Base-by-base conservation (phyloP, 2,888 invertebrate genomes). In the Pardosa pseudoannulata region DNA sequence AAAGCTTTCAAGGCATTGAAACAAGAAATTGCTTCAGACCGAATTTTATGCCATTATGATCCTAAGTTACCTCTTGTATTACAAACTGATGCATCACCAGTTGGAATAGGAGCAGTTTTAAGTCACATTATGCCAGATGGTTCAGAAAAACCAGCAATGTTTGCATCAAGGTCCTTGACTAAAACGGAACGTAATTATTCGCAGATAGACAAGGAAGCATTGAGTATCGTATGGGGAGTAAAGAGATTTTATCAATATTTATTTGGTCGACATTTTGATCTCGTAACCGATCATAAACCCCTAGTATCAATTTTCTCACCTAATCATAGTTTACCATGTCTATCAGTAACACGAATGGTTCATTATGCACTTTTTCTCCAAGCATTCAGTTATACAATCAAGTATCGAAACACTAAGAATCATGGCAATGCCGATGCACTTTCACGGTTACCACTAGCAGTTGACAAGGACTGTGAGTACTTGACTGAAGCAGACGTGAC, bases 91-190 rank as follows among this genome's bases (percentile, higher is more conserved):
- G 91, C 91, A 11, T 90, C 90, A 70, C 90, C 62, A 9, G 79
- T 81, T 23, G 91, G 91, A 23, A 72, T 91, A 46, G 91, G 90
- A 16, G 90, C 91, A 1, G 91, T 91, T 3, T 73, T 91, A n/a
- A 90, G 90, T 2, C 91, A 91, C 79, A 86, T 88, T 28, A 90
- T 88, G 68, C 80, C 83, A 28, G 90, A 91, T 88, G 91, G 91
- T n/a, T 81, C 88, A n/a, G 91, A 92, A 82, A 85, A 90, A 87
- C 92, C 92, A 2, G 91, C 92, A 36, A 90, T 90, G 0, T 92
- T 91, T 88, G 92, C 91, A 0, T 92, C 91, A 71, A 90, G 90
- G 79, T 89, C 90, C 3, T 86, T 91, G 27, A 90, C 89, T 19
- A 62, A 32, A 50, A 85, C 90, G 7, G 91, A 92, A 85, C 87